Evolutionary conservation across 2,797 vertebrate genomes (phyloP), one percentile per base, ranked within the genome.

Genomic region (Ptychobarbus kaznakovi): DNA sequence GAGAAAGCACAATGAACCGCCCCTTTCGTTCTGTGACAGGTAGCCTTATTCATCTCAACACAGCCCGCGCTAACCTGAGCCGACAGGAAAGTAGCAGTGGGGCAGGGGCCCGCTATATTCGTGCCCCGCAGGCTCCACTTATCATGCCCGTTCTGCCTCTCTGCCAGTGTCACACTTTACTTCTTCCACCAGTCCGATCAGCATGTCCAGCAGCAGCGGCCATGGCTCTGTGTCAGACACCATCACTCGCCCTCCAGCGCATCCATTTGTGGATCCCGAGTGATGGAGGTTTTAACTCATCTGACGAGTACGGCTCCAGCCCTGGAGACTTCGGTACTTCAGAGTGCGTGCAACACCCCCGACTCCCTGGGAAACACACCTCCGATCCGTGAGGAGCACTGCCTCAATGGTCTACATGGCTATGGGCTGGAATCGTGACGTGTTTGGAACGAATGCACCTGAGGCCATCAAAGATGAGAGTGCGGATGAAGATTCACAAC

Each of bases 1-100:
- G 97, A 0, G 97, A 98, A 91, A 97, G 97, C 74, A 98, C 97
- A 0, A 98, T 98, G 97, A 97, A 96, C 72, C 95, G 97, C 46
- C 97, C 97, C 0, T 97, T 98, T 82, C 95, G 97, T 81, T 98
- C 97, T 0, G 95, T 97, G 80, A 97, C 97, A 0, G 97, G 97
- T 51, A 98, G 97, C 83, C 93, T 98, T 80, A 95, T 98, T 77
- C 97, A 98, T 90, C 94, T 98, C 1, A 97, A 96, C 85, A 94
- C 96, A 0, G 94, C 95, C 0, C 95, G 97, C 0, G 94, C 94
- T 75, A 96, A 96, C 81, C 93, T 96, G 16, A 93, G 95, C 1
- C 95, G 97, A 0, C 96, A 96, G 28, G 97, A 98, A 35, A 95
- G 93, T 0, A 92, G 91, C 85, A 86, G 93, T 11, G 92, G 93